phyloP scores from a whole-genome alignment of 2,113 vertebrate species.

The Pogonocichla stellata region DNA sequence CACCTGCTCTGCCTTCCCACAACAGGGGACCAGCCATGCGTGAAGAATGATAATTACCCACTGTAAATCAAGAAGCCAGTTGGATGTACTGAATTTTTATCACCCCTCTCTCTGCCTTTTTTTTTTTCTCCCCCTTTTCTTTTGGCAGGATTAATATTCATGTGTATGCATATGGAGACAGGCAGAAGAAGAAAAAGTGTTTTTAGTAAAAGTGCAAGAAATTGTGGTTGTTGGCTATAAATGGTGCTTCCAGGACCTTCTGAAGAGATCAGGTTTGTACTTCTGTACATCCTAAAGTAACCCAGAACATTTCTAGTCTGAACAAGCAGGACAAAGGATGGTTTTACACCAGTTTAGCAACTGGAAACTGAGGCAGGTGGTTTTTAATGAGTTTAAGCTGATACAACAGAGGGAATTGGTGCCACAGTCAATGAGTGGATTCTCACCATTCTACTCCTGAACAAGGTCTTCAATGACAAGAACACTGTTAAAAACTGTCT shows the following conservation, averaged over 20 bases:
- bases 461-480: neutral
- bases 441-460: neutral
- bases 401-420: neutral
- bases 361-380: neutral
- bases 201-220: neutral
- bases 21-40: neutral
- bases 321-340: neutral
- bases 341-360: neutral
- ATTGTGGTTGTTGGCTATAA: neutral
- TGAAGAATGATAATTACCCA: constrained; percentile 47
- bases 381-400: neutral
- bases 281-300: neutral
- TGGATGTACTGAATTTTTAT: constrained; percentile 40
- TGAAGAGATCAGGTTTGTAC: neutral
- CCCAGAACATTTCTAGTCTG: neutral
- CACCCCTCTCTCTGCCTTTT: neutral
- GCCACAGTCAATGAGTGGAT: neutral
- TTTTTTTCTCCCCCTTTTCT: neutral
- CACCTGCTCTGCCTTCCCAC: constrained; percentile 25
- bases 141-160: neutral
- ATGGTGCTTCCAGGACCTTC: neutral
- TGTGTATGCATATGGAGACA: neutral
- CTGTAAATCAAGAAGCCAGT: constrained; percentile 39
- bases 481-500: neutral
- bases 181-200: neutral